Evolutionary conservation across 2,113 vertebrate genomes (phyloP).

Genomic region (Elgaria multicarinata): DNA sequence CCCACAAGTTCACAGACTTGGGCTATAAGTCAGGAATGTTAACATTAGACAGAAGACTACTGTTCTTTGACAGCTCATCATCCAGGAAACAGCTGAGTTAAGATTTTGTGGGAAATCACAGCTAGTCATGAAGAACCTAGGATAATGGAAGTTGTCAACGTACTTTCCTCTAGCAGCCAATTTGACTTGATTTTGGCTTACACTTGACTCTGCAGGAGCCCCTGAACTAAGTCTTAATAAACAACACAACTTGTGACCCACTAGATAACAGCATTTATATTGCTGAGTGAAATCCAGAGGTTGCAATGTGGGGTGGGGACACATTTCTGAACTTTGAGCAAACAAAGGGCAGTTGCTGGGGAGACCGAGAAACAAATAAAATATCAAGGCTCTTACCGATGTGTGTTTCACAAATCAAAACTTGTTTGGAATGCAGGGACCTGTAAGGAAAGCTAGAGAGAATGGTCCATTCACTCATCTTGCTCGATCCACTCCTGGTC

Average conservation of each 20-base stretch:
- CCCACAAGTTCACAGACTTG: background rate
- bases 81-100: conserved; percentile 6
- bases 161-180: background rate
- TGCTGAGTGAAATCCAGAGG: conserved; percentile 13
- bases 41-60: background rate
- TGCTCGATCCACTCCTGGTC: background rate
- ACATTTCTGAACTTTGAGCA: background rate
- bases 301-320: background rate
- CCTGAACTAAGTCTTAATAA: conserved; percentile 6
- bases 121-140: background rate
- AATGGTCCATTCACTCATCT: background rate
- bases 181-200: conserved; percentile 19
- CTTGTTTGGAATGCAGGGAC: background rate
- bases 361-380: conserved; percentile 1
- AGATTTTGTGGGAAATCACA: conserved; percentile 8
- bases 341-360: conserved; percentile 5
- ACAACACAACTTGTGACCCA: background rate
- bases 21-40: background rate
- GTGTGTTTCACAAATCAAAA: background rate
- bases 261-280: conserved; percentile 3
- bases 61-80: conserved; percentile 20
- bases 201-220: conserved; percentile 1
- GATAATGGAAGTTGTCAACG: background rate
- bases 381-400: background rate
- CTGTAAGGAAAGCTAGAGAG: background rate